Base-by-base conservation (phyloP, 1,140 invertebrate species). In the Apis dorsata region DNA sequence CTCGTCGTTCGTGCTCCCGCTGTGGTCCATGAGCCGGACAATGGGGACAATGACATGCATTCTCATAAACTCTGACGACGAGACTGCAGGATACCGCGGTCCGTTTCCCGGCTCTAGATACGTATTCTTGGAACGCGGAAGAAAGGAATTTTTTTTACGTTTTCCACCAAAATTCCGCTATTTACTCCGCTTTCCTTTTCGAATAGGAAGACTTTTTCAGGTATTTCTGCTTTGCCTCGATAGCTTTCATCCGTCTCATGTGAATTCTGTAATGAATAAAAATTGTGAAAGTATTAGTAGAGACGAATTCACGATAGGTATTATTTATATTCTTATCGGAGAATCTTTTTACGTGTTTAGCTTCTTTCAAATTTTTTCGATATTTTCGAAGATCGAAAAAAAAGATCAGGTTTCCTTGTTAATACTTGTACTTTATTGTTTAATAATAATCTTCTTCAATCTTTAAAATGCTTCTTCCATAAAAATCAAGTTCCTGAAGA, bases 31-130 rank as follows among this genome's bases (percentile, higher is more conserved):
- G 84, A 85, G 63, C 78, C 11, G 19, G 51, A 88, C 86, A 88
- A 88, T 87, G 80, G 86, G 51, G 69, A 75, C 86, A 88, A 88
- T 88, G 87, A 88, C 86, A 88, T 88, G 86, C 87, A 87, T 83
- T 87, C 86, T 87, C 87, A 76, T 88, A 88, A 88, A 88, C 79
- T 72, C 62, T n/a, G 79, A 57, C 78, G 49, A 57, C 65, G 83
- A 65, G 82, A 53, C 85, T 59, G 69, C 82, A 59, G 78, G 86
- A 84, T 70, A 66, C 34, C 83, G 75, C n/a, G 49, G 59, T 62
- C 60, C 57, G 65, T 44, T 71, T 79, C 24, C 59, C 75, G 72
- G 75, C 79, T 24, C 70, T 76, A 59, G 75, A 84, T 80, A 80
- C 78, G 62, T 76, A 84, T 87, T 87, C 85, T 24, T 34, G 12